Evolutionary conservation across 1,140 invertebrate genomes (phyloP), one percentile per base, ranked within the genome.

Genomic region (Danaus melanippus): DNA sequence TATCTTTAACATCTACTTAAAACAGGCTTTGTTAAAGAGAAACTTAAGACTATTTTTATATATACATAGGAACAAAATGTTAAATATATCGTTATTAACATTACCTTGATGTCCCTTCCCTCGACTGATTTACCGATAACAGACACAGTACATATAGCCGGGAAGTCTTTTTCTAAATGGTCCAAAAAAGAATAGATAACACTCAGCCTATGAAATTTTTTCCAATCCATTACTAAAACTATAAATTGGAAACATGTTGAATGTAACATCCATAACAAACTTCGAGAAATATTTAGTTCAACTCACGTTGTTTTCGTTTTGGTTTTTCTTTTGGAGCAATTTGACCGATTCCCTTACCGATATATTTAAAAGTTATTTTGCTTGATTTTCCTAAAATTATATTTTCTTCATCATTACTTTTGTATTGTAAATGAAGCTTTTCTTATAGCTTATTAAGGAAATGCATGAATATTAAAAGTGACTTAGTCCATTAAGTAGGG

Each of bases 201-300:
- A 56, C 60, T 72, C 2, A 86, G 65, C 55, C 74, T 79, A 51
- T 86, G 81, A 59, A 76, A 86, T 62, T 67, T 79, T 46, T 75
- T 86, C 83, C 83, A 86, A 55, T 82, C 69, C 83, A 86, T 84
- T 47, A 79, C 58, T 58, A 72, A 67, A 49, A 73, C 80, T 84
- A 59, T 15, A 71, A 67, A 50, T 15, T 15, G 15, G 3, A 50
- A 52, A 58, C 15, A 32, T 7, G 4, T 32, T 32, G 21, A 32
- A 32, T 32, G 21, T 32, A 32, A 32, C 21, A 8, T 32, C 21
- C 4, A 32, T 32, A 32, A 32, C 6, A 32, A 32, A 32, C 21
- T 0, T 8, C 21, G 7, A 32, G 21, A 32, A 32, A 32, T 32
- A 32, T 32, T 32, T 32, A 3, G 21, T 32, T 39, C 40, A 57